Conservation (phyloP, 2,888 invertebrate genomes). For the Pegoplata infirma region DNA sequence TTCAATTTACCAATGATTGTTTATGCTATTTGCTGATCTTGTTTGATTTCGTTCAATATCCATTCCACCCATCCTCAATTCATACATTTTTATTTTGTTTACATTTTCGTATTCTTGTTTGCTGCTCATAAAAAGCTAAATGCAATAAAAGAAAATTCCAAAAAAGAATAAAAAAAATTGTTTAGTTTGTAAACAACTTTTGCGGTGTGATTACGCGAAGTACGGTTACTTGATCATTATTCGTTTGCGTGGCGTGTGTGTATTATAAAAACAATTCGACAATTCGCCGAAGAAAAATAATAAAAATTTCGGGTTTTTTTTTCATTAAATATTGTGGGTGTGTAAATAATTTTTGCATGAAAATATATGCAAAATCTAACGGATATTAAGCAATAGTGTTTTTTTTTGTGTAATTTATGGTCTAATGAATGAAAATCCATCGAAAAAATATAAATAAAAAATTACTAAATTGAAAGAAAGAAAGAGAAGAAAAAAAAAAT, state of each 20-base stretch:
- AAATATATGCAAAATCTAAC: slow-evolving; percentile 41
- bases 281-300: too few relatives aligned
- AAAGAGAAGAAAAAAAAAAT: slow-evolving; percentile 6
- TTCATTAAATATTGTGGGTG: slow-evolving; percentile 47
- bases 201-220: slow-evolving; percentile 44
- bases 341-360: slow-evolving; percentile 40
- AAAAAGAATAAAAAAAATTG: slow-evolving; percentile 10
- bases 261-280: too few relatives aligned
- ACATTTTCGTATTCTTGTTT: slow-evolving; percentile 10
- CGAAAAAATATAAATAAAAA: neutral
- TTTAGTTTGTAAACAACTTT: slow-evolving; percentile 60
- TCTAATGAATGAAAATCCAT: neutral
- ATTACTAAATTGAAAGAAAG: neutral
- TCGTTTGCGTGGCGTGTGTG: slow-evolving; percentile 12
- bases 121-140: slow-evolving; percentile 34
- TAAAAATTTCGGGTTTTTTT: slow-evolving; percentile 2
- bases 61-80: neutral
- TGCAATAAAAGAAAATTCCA: slow-evolving; percentile 58
- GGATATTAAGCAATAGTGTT: slow-evolving; percentile 52
- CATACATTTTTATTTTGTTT: slow-evolving; percentile 26
- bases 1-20: neutral
- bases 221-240: slow-evolving; percentile 40
- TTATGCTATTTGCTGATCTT: neutral
- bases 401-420: neutral
- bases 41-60: neutral